These are phyloP conservation scores for Tetranychus truncatus DNA, from an alignment of 2,888 invertebrate species.

Conservation along the genomic window DNA sequence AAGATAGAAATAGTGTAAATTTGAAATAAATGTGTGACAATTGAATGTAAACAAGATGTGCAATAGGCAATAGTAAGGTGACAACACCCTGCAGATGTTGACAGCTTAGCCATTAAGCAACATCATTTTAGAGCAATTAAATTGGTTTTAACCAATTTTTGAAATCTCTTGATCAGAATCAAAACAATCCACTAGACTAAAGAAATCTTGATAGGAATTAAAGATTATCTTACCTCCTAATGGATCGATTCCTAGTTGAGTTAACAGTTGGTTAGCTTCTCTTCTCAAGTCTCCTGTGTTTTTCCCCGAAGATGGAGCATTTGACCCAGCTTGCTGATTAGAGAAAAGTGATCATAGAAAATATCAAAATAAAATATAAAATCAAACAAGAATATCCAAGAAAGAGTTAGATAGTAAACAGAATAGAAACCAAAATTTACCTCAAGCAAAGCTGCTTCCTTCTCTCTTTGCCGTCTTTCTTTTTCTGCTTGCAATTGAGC, in stretches of 20 bases:
- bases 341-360: neutral
- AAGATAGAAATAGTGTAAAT: neutral
- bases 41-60: no score
- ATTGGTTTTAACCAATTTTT: no score
- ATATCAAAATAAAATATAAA: neutral
- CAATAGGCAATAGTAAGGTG: no score
- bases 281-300: neutral
- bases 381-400: neutral
- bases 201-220: no score
- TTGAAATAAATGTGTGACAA: no score
- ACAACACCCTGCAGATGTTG: no score
- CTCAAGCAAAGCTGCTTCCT: conserved; percentile 36
- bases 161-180: no score
- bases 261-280: neutral
- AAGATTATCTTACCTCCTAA: neutral
- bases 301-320: neutral
- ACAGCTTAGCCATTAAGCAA: no score
- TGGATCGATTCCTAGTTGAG: conserved; percentile 6
- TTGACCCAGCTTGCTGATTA: neutral
- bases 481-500: conserved; percentile 75
- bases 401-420: neutral
- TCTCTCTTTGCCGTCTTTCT: conserved; percentile 60
- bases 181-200: no score
- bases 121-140: no score
- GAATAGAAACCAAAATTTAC: neutral